Base-by-base conservation (phyloP, 2,113 vertebrate species). In the Nannospalax galili region DNA sequence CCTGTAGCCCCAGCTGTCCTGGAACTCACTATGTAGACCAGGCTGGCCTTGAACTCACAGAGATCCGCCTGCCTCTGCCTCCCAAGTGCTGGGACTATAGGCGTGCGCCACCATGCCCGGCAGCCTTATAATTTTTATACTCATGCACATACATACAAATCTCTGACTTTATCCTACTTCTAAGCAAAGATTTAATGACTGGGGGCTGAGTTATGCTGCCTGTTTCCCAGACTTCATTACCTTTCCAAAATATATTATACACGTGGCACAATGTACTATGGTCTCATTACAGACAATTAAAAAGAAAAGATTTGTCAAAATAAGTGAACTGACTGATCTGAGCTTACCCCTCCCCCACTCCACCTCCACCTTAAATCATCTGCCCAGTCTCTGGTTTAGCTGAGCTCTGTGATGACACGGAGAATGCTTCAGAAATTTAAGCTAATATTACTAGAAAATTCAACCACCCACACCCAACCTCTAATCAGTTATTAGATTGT, bases 231-330 rank as follows among this genome's bases (percentile, higher is more conserved):
- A 96, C 81, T 84, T 97, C 91, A 95, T 96, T 95, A 96, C 75
- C 92, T 96, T 96, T 96, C 81, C 69, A 72, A 94, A 97, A 90
- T 96, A 84, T 75, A 77, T 97, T 67, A 64, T 56, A 84, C 19
- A 45, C 48, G 42, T 0, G 26, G 72, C 4, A 75, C 75, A 67
- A 28, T 82, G 73, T 88, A 56, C 67, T 79, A 10, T 92, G 45
- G 80, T 92, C 87, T 95, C 91, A 82, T 94, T 95, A 90, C 32
- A 93, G 87, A 91, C 95, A 84, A 97, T 94, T 97, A 90, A 92
- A 88, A 97, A 96, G 90, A 91, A 95, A 94, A 93, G 80, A 79
- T 93, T 94, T 93, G 77, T 97, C 84, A 85, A 58, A 96, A 92
- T 91, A 91, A 96, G 75, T 90, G 91, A 95, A 82, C 84, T 62